A percentile compares a stretch with the other conserved stretches of the same genome.
Conservation (phyloP, 2,888 invertebrate genomes). For the Limnephilus marmoratus region DNA sequence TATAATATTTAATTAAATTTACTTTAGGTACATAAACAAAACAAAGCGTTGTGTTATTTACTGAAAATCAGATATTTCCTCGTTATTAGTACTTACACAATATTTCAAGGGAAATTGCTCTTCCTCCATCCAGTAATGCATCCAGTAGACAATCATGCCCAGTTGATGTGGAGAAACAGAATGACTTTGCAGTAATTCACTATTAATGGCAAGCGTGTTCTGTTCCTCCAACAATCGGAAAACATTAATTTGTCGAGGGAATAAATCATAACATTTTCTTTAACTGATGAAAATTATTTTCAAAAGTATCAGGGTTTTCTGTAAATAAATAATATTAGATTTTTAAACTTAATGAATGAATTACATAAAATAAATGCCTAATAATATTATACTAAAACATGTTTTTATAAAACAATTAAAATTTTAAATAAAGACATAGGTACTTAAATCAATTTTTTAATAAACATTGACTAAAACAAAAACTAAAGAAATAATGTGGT, state of each 20-base stretch:
- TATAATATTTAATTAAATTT: conserved; percentile 14
- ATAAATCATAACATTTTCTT: conserved; percentile 37
- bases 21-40: conserved; percentile 25
- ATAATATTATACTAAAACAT: conserved; percentile 31
- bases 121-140: conserved; percentile 55
- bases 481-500: background rate
- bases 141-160: conserved; percentile 57
- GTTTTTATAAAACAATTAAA: conserved; percentile 46
- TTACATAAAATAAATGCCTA: conserved; percentile 45
- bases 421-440: conserved; percentile 20
- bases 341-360: conserved; percentile 40
- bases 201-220: background rate
- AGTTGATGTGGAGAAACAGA: background rate
- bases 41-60: conserved; percentile 36
- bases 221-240: background rate
- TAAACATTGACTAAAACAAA: conserved; percentile 32
- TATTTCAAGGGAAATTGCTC: conserved; percentile 45
- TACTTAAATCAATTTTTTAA: conserved; percentile 28
- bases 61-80: conserved; percentile 32
- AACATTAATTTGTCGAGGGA: conserved; percentile 9
- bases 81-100: conserved; percentile 24
- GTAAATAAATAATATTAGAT: conserved; percentile 64
- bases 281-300: conserved; percentile 50
- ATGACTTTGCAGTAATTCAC: background rate
- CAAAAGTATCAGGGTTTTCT: conserved; percentile 65